Conservation (phyloP, 1,140 invertebrate genomes). For the Bombus difficillimus region DNA sequence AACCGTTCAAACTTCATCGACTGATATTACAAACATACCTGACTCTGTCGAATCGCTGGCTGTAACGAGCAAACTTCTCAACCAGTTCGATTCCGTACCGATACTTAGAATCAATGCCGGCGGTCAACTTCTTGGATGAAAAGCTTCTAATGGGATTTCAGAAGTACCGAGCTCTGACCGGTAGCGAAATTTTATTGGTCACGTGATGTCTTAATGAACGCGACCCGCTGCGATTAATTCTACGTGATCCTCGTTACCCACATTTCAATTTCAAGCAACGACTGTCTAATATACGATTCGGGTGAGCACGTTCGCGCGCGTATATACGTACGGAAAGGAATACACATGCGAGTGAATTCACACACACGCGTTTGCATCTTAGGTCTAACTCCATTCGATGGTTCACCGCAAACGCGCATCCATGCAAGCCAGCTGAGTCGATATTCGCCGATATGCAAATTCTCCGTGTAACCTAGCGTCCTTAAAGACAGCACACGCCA, state of each 20-base stretch:
- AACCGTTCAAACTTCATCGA: neutral
- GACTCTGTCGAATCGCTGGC: neutral
- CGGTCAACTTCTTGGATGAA: neutral
- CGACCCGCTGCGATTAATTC: constrained; percentile 5
- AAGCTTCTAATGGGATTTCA: neutral
- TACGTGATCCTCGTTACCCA: constrained; percentile 8
- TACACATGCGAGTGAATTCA: neutral
- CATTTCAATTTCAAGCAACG: constrained; percentile 32
- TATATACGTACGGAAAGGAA: no score
- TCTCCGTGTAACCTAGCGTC: neutral
- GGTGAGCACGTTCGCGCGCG: neutral
- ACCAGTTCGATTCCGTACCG: no score
- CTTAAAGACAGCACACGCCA: neutral
- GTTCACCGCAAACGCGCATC: constrained; percentile 32
- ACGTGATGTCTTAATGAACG: constrained; percentile 11
- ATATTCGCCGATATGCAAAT: constrained; percentile 56
- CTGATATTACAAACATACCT: neutral
- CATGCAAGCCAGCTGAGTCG: constrained; percentile 23
- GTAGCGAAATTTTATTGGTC: constrained; percentile 26
- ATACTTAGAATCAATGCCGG: neutral
- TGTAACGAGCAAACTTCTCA: constrained; percentile 32
- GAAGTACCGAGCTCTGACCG: neutral
- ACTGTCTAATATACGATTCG: neutral
- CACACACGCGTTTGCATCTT: neutral
- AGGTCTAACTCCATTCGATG: constrained; percentile 28